Evolutionary conservation across 2,797 vertebrate species (phyloP), one percentile per base, ranked within the genome.

Genomic region (Sternarchorhynchus goeldii): DNA sequence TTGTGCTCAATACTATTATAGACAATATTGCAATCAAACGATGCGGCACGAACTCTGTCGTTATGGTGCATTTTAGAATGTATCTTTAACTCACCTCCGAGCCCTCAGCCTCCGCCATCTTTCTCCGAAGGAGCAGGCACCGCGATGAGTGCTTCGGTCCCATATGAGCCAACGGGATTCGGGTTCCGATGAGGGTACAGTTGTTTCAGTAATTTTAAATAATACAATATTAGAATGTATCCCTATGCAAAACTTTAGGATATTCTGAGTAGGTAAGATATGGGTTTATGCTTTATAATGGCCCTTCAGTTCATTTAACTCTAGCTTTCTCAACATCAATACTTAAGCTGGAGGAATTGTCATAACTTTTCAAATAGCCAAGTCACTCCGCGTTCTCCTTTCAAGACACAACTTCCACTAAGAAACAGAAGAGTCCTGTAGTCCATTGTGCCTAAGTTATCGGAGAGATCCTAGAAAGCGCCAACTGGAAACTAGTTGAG

Each of bases 101-200:
- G 93, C 89, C 94, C 90, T 99, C 96, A 80, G 94, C 93, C 93
- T 99, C 97, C 95, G 96, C 96, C 96, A 98, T 98, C 91, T 97
- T 98, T 94, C 96, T 96, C 94, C 96, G 92, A 59, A 98, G 95
- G 93, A 97, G 95, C 95, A 98, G 93, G 93, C 97, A 99, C 92
- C 97, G 97, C 91, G 96, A 97, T 92, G 97, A 99, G 92, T 98
- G 97, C 93, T 95, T 95, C 87, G 97, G 95, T 95, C 97, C 97
- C 97, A 99, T 99, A 94, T 91, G 96, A 93, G 93, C 93, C 93
- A 87, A 88, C 90, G 90, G 89, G 89, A 92, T 90, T 90, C 67
- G 53, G 76, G 67, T 77, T 7, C 84, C 82, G 36, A 75, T 76
- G 45, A 73, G 31, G 45, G 65, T 57, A 76, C 77, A 76, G 39